phyloP scores from a whole-genome alignment of 2,888 invertebrate species.

The Nymphalis c-album region DNA sequence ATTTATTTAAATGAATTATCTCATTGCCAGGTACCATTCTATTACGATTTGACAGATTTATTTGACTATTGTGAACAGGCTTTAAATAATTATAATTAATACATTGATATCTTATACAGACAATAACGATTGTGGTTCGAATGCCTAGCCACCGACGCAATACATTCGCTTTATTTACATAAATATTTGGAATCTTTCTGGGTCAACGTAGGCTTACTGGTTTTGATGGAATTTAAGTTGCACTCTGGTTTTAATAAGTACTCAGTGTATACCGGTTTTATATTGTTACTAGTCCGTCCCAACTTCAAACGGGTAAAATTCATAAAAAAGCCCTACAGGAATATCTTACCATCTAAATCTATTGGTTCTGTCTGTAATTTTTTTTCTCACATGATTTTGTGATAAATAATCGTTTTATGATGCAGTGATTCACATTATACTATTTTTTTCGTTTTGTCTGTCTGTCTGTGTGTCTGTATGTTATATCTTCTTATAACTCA shows the following conservation, averaged over 20 bases:
- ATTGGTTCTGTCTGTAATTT: too few relatives aligned
- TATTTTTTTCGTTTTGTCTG: too few relatives aligned
- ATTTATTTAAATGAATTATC: neutral
- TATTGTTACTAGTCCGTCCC: neutral
- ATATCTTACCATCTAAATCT: too few relatives aligned
- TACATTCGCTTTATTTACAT: conserved; percentile 20
- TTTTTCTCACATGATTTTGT: too few relatives aligned
- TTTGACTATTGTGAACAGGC: neutral
- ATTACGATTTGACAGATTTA: conserved; percentile 1
- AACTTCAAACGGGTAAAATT: too few relatives aligned
- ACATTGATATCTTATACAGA: conserved; percentile 11
- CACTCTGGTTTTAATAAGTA: neutral
- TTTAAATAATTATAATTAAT: conserved; percentile 1
- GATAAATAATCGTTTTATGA: too few relatives aligned
- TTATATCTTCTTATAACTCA: too few relatives aligned
- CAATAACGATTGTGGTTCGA: conserved; percentile 13
- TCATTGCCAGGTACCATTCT: conserved; percentile 4
- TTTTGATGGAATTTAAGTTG: conserved; percentile 15
- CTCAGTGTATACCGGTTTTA: neutral
- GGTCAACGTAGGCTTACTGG: conserved; percentile 27
- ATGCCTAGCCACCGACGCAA: conserved; percentile 20
- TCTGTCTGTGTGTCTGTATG: too few relatives aligned
- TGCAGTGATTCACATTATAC: too few relatives aligned
- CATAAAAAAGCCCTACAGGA: too few relatives aligned
- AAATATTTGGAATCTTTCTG: conserved; percentile 30